Base-by-base conservation (phyloP, 2,888 invertebrate species). In the Amphipyra tragopoginis region DNA sequence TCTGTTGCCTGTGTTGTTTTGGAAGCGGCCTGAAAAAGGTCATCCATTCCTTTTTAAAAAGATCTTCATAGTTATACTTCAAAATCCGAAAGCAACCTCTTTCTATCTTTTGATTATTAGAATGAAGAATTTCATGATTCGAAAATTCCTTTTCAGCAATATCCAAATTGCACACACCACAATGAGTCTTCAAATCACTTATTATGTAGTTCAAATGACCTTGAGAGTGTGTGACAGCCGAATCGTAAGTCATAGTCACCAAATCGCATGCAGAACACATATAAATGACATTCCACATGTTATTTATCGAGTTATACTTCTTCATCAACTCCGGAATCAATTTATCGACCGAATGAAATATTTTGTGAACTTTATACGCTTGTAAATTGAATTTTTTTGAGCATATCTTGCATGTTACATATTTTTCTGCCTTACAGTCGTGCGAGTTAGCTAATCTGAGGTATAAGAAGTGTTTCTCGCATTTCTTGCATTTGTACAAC, bases 271-370 rank as follows among this genome's bases (percentile, higher is more conserved):
- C 50, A 0, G 50, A 34, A 52, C 93, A 93, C 2, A 74, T 56
- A 21, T 82, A 92, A 0, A 91, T 62, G 0, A 91, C 82, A 10
- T 91, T 87, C 91, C 91, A 91, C 8, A 82, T 82, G 0, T 77
- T 77, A 8, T 82, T 81, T 0, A 90, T 60, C 0, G 82, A 81
- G 10, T 88, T 72, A 38, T 91, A 91, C 14, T 85, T 88, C 51
- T 84, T 81, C 2, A 90, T 65, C 0, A 91, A 47, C 1, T 86
- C 86, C 0, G 87, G 75, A 3, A 74, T 71, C 0, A 73, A 2
- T 11, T 59, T 50, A 0, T 62, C 66, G 5, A 40, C 13, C 0
- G 48, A 11, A 1, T 76, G 75, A 4, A 61, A 72, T 77, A 5
- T 74, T 44, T 10, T 78, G 58, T 92, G 92, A 0, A 86, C 11